These are phyloP conservation scores for Mionectes olivaceus DNA, from an alignment of 2,797 vertebrate genomes.

Conservation along the genomic window DNA sequence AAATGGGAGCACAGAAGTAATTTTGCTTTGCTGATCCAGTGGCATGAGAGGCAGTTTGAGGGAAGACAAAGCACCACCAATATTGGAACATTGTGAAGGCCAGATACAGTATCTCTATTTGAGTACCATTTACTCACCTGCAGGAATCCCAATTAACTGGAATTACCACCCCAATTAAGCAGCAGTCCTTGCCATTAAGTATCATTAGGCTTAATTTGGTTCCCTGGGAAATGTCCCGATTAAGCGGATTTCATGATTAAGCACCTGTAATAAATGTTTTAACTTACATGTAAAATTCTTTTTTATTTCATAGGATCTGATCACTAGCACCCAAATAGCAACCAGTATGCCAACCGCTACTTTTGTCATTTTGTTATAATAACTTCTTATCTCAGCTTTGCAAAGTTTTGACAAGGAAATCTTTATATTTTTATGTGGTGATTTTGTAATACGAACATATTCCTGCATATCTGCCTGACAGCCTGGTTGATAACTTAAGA, in stretches of 20 bases:
- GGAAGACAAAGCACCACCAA: slow-evolving; percentile 44
- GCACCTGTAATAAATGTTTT: slow-evolving; percentile 74
- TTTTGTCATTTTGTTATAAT: slow-evolving; percentile 5
- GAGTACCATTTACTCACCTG: slow-evolving; percentile 75
- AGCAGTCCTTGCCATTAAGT: slow-evolving; percentile 75
- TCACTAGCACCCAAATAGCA: slow-evolving; percentile 9
- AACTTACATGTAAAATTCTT: slow-evolving; percentile 59
- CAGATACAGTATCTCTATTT: slow-evolving; percentile 72
- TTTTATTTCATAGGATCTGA: slow-evolving; percentile 32
- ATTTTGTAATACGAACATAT: not conserved
- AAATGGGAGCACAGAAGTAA: slow-evolving; percentile 6
- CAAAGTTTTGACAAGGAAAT: not conserved
- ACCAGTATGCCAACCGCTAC: not conserved
- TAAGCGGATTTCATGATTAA: slow-evolving; percentile 74
- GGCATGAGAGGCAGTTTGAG: slow-evolving; percentile 27
- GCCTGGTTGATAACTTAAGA: not conserved
- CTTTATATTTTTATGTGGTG: not conserved
- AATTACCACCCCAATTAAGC: slow-evolving; percentile 79
- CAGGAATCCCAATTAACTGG: slow-evolving; percentile 77
- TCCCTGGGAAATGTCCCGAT: slow-evolving; percentile 75
- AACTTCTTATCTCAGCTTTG: not conserved
- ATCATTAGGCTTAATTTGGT: slow-evolving; percentile 79
- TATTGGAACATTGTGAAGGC: slow-evolving; percentile 49
- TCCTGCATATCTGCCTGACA: not conserved
- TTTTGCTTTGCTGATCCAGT: slow-evolving; percentile 18